Conservation (phyloP, 2,797 vertebrate species). For the Enteromius anoplus region DNA sequence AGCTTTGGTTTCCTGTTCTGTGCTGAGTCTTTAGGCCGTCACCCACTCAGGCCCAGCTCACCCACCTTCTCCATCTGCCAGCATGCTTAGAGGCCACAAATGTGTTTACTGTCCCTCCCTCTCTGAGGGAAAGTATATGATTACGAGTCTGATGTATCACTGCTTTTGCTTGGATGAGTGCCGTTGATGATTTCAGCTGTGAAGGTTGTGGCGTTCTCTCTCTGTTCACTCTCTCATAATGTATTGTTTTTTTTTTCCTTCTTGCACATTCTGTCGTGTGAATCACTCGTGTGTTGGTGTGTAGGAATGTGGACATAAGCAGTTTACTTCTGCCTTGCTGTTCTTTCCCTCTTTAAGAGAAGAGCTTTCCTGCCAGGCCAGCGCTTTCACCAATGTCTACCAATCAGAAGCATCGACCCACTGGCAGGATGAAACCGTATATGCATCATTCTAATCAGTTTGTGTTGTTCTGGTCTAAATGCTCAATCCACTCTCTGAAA, state of each 20-base stretch:
- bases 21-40: slow-evolving; percentile 29
- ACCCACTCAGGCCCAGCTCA: slow-evolving; percentile 41
- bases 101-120: slow-evolving; percentile 32
- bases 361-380: slow-evolving; percentile 15
- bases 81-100: slow-evolving; percentile 27
- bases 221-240: neutral
- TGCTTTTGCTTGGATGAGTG: slow-evolving; percentile 34
- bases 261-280: slow-evolving; percentile 18
- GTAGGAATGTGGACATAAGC: slow-evolving; percentile 17
- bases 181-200: slow-evolving; percentile 35
- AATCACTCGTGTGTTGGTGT: slow-evolving; percentile 10
- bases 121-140: slow-evolving; percentile 29
- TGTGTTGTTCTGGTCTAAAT: neutral
- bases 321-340: neutral
- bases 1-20: slow-evolving; percentile 23
- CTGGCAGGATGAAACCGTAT: neutral
- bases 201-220: neutral
- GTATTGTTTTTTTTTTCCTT: slow-evolving; percentile 5
- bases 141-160: slow-evolving; percentile 25
- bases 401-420: slow-evolving; percentile 14
- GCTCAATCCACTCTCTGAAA: slow-evolving; percentile 5
- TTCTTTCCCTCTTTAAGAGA: slow-evolving; percentile 1
- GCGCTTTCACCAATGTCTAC: neutral
- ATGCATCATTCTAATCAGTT: slow-evolving; percentile 19
- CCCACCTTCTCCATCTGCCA: slow-evolving; percentile 54